These are phyloP conservation scores for Microhierax caerulescens DNA, from an alignment of 2,797 vertebrate genomes.

Conservation along the genomic window DNA sequence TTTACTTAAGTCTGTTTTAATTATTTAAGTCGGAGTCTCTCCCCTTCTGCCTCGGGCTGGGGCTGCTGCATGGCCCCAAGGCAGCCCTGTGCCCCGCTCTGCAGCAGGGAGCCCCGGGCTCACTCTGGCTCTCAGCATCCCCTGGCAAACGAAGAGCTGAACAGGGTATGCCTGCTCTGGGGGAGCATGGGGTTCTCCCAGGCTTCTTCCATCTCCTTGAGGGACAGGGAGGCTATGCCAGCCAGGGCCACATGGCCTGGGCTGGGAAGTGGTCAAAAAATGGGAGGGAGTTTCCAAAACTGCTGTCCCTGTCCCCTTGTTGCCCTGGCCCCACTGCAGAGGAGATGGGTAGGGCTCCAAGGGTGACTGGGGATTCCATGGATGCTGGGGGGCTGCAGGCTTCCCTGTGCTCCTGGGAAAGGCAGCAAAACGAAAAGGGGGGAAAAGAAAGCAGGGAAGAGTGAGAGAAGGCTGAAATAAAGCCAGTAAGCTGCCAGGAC, in stretches of 20 bases:
- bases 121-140: neutral
- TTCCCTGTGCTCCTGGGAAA: neutral
- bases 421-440: neutral
- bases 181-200: neutral
- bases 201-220: neutral
- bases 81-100: neutral
- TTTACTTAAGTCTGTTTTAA: conserved; percentile 68
- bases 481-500: neutral
- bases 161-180: accelerated
- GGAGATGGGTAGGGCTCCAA: neutral
- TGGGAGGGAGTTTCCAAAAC: neutral
- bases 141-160: accelerated
- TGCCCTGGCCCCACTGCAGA: neutral
- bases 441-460: neutral
- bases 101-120: accelerated
- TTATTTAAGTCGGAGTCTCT: conserved; percentile 57
- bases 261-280: neutral
- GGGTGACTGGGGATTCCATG: accelerated
- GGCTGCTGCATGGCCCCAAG: neutral
- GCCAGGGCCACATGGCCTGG: accelerated
- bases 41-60: neutral
- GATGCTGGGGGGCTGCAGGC: neutral
- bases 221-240: neutral
- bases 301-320: neutral
- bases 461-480: neutral